phyloP scores from a whole-genome alignment of 2,113 vertebrate genomes.

The Megaceryle torquata region DNA sequence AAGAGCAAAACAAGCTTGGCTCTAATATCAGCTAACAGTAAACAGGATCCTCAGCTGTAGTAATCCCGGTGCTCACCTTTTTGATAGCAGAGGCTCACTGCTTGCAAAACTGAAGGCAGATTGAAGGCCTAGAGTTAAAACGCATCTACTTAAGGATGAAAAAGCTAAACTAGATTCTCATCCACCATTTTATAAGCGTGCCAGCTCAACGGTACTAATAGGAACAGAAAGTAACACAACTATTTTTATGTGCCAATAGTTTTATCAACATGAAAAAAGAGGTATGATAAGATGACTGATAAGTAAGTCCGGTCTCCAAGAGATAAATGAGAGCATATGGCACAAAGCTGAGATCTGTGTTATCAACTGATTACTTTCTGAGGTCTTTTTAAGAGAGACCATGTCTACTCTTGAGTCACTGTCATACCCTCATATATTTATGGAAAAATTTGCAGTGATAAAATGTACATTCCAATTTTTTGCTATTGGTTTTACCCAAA shows the following conservation, averaged over 20 bases:
- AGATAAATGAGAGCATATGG: not conserved
- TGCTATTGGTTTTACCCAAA: not conserved
- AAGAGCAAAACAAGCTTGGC: not conserved
- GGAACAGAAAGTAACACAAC: not conserved
- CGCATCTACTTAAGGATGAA: not conserved
- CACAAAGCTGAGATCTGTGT: not conserved
- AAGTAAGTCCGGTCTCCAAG: not conserved
- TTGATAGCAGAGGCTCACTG: not conserved
- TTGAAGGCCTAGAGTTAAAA: not conserved
- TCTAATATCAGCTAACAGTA: not conserved
- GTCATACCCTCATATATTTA: not conserved
- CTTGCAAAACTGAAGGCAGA: not conserved
- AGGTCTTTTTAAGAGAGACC: not conserved
- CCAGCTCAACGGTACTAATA: not conserved
- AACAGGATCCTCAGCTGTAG: not conserved
- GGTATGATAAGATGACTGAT: not conserved
- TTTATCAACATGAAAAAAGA: not conserved
- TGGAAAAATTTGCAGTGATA: too few species aligned
- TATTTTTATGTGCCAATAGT: not conserved
- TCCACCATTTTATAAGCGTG: not conserved
- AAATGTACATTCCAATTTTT: not conserved
- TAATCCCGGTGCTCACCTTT: not conserved
- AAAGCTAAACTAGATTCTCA: slow-evolving; percentile 24
- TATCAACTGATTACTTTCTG: not conserved
- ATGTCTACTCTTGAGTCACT: not conserved